Evolutionary conservation across 2,797 vertebrate genomes (phyloP).

Genomic region (Chrosomus eos): DNA sequence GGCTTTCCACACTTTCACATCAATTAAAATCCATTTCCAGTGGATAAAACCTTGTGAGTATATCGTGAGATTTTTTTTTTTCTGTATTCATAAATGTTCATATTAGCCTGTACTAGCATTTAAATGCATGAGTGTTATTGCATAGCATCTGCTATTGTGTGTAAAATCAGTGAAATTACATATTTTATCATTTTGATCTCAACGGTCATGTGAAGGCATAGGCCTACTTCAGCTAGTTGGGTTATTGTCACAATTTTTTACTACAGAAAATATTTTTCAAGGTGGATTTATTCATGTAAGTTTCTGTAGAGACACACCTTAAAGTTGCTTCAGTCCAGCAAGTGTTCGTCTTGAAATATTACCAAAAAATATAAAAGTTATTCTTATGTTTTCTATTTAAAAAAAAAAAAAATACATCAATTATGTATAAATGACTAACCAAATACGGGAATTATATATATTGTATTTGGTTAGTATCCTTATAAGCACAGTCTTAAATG

Average conservation of each 20-base stretch:
- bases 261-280: neutral
- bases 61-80: neutral
- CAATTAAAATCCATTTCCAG: neutral
- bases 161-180: neutral
- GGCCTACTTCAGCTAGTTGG: neutral
- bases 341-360: too few species aligned
- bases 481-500: too few species aligned
- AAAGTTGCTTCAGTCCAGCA: neutral
- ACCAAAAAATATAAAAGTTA: too few species aligned
- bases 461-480: too few species aligned
- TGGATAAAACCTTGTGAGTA: conserved; percentile 25
- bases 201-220: neutral
- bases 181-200: neutral
- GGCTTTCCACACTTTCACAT: neutral
- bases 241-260: neutral
- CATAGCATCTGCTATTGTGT: neutral
- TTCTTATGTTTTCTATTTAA: neutral
- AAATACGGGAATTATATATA: too few species aligned
- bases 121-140: neutral
- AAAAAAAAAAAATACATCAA: too few species aligned
- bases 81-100: neutral
- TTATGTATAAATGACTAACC: too few species aligned
- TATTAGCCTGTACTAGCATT: neutral
- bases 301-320: neutral
- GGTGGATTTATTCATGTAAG: neutral